Conservation (phyloP, 2,888 invertebrate genomes). For the Dioctria rufipes region DNA sequence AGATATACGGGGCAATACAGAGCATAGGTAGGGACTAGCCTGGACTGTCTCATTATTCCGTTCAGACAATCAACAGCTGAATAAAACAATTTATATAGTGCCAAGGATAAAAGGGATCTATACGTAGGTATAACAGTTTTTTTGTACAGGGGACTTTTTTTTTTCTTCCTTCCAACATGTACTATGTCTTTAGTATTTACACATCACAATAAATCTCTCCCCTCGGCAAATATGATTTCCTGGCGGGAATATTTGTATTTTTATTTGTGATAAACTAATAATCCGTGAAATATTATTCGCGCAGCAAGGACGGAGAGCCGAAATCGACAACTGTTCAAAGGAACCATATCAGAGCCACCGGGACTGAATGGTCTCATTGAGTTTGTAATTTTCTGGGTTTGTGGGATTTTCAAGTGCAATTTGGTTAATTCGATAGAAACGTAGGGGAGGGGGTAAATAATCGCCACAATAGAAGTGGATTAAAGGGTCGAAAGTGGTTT, state of each 20-base stretch:
- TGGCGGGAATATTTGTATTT: neutral
- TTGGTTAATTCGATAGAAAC: slow-evolving; percentile 54
- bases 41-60: too few relatives aligned
- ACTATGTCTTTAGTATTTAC: neutral
- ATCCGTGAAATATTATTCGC: slow-evolving; percentile 38
- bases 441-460: neutral
- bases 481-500: too few relatives aligned
- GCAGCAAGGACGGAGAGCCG: neutral
- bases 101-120: neutral
- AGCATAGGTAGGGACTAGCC: too few relatives aligned
- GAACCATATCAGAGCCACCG: neutral
- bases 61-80: slow-evolving; percentile 12
- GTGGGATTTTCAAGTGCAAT: slow-evolving; percentile 55
- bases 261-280: slow-evolving; percentile 52
- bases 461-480: slow-evolving; percentile 1
- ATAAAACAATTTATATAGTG: slow-evolving; percentile 19
- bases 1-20: too few relatives aligned
- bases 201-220: neutral
- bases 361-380: neutral
- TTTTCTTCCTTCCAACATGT: neutral
- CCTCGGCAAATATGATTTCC: slow-evolving; percentile 19
- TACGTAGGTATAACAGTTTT: neutral
- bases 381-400: slow-evolving; percentile 48
- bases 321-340: neutral
- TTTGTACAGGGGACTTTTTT: slow-evolving; percentile 12